A percentile compares a stretch with the other conserved stretches of the same genome.
These are phyloP conservation scores for Eupelmus urozonus DNA, from an alignment of 2,888 invertebrate species.

Conservation along the genomic window DNA sequence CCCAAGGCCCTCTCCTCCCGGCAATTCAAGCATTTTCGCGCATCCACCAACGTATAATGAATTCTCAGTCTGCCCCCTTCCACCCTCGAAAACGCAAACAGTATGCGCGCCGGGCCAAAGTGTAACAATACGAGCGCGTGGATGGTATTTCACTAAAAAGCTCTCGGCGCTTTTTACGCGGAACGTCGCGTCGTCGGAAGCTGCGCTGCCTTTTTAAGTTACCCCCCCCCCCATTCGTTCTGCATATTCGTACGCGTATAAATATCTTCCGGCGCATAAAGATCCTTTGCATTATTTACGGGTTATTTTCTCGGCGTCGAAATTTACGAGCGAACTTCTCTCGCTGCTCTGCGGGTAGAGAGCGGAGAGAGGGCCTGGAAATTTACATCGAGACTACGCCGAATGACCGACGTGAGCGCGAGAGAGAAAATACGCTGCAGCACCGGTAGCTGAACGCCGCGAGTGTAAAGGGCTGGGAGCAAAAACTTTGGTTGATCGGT, in stretches of 20 bases:
- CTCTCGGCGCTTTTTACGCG: conserved; percentile 1
- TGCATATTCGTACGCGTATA: conserved; percentile 48
- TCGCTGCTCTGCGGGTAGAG: not conserved
- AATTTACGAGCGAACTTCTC: conserved; percentile 63
- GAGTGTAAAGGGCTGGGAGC: too few species aligned
- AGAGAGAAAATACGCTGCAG: not conserved
- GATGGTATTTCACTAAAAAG: conserved; percentile 48
- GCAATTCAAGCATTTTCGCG: not conserved
- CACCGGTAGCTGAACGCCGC: not conserved
- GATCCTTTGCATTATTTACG: conserved; percentile 59
- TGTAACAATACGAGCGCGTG: conserved; percentile 40
- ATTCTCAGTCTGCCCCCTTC: conserved; percentile 29
- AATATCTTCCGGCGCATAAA: conserved; percentile 60
- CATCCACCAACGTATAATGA: conserved; percentile 8
- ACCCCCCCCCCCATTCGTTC: conserved; percentile 34
- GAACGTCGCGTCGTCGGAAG: conserved; percentile 18
- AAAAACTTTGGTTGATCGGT: too few species aligned
- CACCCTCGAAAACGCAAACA: conserved; percentile 37
- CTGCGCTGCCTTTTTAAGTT: too few species aligned
- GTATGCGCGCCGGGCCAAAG: conserved; percentile 18
- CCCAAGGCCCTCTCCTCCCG: too few species aligned
- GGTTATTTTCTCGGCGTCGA: conserved; percentile 58
- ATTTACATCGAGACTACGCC: conserved; percentile 39
- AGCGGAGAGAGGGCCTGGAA: conserved; percentile 26
- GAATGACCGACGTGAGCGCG: conserved; percentile 40